Base-by-base conservation (phyloP, 2,888 invertebrate species). In the Dysmachus trigonus region DNA sequence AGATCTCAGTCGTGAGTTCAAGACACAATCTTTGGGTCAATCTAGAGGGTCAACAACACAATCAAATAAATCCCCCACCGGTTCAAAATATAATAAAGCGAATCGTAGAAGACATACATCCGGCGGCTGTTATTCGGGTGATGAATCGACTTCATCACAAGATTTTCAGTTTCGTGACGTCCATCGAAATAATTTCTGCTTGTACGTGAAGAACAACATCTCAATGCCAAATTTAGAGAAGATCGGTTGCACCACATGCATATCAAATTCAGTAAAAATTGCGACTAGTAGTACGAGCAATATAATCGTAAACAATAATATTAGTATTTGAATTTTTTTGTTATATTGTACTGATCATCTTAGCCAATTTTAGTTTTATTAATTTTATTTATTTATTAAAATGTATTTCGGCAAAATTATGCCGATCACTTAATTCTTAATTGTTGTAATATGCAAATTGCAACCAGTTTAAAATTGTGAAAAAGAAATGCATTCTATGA, bases 261-360 rank as follows among this genome's bases (percentile, higher is more conserved):
- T 91, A 51, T 88, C 88, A 6, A 91, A 89, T 87, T 90, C 88
- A 79, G 88, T 91, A 13, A 90, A 89, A 53, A 88, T 91, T 72
- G 87, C 89, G 13, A 89, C n/a, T n/a, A n/a, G 89, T 85, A 90
- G 89, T 86, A 88, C 89, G 0, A 89, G 91, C 18, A 90, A 90
- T 85, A 90, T 91, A 86, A 88, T 90, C 53, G 90, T 91, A 76
- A 90, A 89, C 33, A 91, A 91, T 89, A 89, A 90, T 8, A 89
- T 91, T 10, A 90, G 33, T 38, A 30, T 72, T n/a, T 72, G 22
- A 83, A n/a, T n/a, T n/a, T n/a, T n/a, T n/a, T n/a, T 8, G 71
- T 41, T 53, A 41, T 15, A 15, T 51, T 18, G 53, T 10, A 53
- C 18, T 27, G 38, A 31, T 38, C 27, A n/a, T 41, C 27, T n/a